Base-by-base conservation (phyloP, 2,888 invertebrate genomes). In the Myathropa florea region DNA sequence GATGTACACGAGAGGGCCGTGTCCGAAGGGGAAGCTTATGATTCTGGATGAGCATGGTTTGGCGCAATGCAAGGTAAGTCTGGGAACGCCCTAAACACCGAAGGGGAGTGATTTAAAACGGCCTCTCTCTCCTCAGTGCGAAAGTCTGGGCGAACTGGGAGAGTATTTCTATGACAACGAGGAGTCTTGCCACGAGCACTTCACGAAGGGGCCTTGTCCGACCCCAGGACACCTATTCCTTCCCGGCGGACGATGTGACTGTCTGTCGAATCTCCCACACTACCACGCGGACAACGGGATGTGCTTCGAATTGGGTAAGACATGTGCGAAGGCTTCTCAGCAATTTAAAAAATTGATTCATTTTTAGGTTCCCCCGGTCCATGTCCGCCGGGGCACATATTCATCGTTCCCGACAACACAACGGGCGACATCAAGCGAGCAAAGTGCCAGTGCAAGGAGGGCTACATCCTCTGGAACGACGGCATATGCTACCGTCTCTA, bases 101-200 rank as follows among this genome's bases (percentile, higher is more conserved):
- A 60, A n/a, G n/a, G n/a, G n/a, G n/a, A n/a, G n/a, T n/a, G n/a
- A n/a, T n/a, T 10, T 21, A 9, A 23, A 23, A 39, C 0, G 1
- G 7, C 4, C 21, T 57, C n/a, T 68, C 3, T 21, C 4, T 73
- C 92, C 91, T 21, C 91, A 94, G 93, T 96, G 96, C 88, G 91
- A 93, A 1, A 89, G 93, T 0, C 91, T 92, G 21, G 94, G 94
- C 18, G 94, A 94, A 68, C 91, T 94, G 83, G 92, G 92, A 24
- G 90, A 92, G 24, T 95, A 95, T 90, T 95, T 94, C 90, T 96
- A 95, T 94, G 90, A 94, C 0, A 92, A 92, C 1, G 94, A 94
- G 63, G 94, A 95, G n/a, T 95, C 95, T 1, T 97, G 97, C 90
- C 96, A 96, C 91, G 95, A 96, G 88, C 96, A 96, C 90, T 97